These are phyloP conservation scores for Pachydiplax longipennis DNA, from an alignment of 2,888 invertebrate species.

Conservation along the genomic window DNA sequence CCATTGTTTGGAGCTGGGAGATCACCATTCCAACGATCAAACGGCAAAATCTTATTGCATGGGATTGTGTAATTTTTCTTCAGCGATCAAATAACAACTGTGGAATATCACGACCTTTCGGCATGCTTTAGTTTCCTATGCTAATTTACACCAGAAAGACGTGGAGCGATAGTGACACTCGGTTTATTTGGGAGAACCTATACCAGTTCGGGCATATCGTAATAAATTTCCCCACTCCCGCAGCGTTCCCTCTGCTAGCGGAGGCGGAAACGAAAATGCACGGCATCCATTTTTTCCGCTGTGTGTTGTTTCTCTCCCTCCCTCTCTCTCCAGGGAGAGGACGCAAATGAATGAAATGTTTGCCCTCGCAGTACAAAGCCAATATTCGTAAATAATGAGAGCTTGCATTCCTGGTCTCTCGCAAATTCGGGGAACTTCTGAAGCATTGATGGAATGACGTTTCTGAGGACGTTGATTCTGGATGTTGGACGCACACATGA, in stretches of 20 bases:
- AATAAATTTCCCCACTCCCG: background rate
- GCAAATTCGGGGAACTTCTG: slow-evolving; percentile 12
- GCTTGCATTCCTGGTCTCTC: slow-evolving; percentile 15
- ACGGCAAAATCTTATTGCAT: background rate
- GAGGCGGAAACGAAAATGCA: slow-evolving; percentile 16
- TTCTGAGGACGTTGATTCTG: background rate
- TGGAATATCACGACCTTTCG: background rate
- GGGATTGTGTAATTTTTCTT: background rate
- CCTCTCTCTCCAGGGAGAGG: background rate
- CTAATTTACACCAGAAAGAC: background rate
- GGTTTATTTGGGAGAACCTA: slow-evolving; percentile 4
- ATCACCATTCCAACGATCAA: background rate
- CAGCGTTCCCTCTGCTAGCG: background rate
- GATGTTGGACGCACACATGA: background rate
- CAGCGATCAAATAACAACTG: background rate
- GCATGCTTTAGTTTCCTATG: background rate
- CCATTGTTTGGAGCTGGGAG: background rate
- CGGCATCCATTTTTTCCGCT: background rate
- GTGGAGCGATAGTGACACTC: background rate
- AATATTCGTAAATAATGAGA: slow-evolving; percentile 6
- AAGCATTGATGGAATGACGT: slow-evolving; percentile 25
- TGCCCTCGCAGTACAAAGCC: background rate
- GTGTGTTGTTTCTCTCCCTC: background rate
- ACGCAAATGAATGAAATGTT: slow-evolving; percentile 37
- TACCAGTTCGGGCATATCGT: slow-evolving; percentile 7